phyloP scores from a whole-genome alignment of 2,888 invertebrate genomes.

The Euproctis similis region DNA sequence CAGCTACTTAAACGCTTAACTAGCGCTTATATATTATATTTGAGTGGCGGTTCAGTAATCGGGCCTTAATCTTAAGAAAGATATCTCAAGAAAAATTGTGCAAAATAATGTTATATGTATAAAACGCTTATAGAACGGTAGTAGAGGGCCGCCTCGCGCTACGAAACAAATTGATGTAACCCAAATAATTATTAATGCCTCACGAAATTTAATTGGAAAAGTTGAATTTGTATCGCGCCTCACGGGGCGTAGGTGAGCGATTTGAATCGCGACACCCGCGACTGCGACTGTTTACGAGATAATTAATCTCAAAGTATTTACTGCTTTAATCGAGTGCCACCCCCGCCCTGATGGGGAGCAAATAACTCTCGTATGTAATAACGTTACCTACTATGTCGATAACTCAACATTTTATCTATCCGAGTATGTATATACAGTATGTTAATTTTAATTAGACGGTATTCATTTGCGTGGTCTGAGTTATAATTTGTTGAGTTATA shows the following conservation, averaged over 20 bases:
- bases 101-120: conserved; percentile 15
- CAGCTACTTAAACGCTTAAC: too few relatives aligned
- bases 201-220: conserved; percentile 78
- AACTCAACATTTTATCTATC: too few relatives aligned
- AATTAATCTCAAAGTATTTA: conserved; percentile 77
- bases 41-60: too few relatives aligned
- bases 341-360: conserved; percentile 62
- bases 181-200: conserved; percentile 78
- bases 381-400: conserved; percentile 47
- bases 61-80: too few relatives aligned
- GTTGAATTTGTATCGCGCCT: conserved; percentile 76
- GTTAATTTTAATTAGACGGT: too few relatives aligned
- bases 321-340: conserved; percentile 76
- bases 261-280: conserved; percentile 56
- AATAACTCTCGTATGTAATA: conserved; percentile 73
- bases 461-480: too few relatives aligned
- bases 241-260: conserved; percentile 74
- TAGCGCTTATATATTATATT: too few relatives aligned
- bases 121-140: conserved; percentile 43
- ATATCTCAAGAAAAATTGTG: conserved; percentile 11
- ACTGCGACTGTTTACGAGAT: conserved; percentile 74
- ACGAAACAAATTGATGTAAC: conserved; percentile 78
- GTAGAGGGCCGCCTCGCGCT: conserved; percentile 46
- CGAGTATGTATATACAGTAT: too few relatives aligned
- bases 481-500: too few relatives aligned